Base-by-base conservation (phyloP, 2,113 vertebrate genomes). In the Eretmochelys imbricata region DNA sequence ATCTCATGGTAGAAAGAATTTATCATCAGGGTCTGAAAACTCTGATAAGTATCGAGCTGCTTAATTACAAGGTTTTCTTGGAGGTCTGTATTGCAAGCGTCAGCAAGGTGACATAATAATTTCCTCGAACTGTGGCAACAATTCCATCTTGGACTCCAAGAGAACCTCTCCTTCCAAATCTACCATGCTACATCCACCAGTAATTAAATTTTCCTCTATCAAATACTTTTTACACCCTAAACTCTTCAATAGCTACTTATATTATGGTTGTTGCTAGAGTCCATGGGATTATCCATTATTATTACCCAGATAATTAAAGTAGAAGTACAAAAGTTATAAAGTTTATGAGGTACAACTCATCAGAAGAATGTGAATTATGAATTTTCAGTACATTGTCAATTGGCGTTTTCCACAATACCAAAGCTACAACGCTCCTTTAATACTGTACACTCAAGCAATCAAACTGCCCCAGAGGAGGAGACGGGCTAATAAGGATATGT, bases 281-380 rank as follows among this genome's bases (percentile, higher is more conserved):
- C 75, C 14, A 3, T 1, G 65, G 0, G 0, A 46, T 46, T 16
- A 2, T 5, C 35, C 42, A 48, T 76, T 46, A 46, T 93, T 42
- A 53, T 17, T 65, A 29, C 50, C 8, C 55, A 31, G 31, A 6
- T 57, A 79, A 86, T 4, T 35, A 20, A 69, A 22, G 65, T 38
- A 81, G 82, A 54, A 0, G 4, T 3, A 54, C 1, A 7, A 0
- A 1, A 1, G 20, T 46, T 46, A 29, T 7, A 48, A 0, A 1
- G 3, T 20, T 53, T 46, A 9, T 0, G 0, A 55, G 82, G 11
- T 0, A 0, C 31, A 53, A 82, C 5, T 86, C 53, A 31, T 22
- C 7, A 53, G 35, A 89, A 83, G n/a, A 89, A 81, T 55, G 10
- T 69, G 10, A 29, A 83, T 83, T 48, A 65, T 65, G 54, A 53